Percentiles rank a stretch among this genome's conserved stretches.
Conservation (phyloP, 2,888 invertebrate genomes). For the Slavum lentiscoides region DNA sequence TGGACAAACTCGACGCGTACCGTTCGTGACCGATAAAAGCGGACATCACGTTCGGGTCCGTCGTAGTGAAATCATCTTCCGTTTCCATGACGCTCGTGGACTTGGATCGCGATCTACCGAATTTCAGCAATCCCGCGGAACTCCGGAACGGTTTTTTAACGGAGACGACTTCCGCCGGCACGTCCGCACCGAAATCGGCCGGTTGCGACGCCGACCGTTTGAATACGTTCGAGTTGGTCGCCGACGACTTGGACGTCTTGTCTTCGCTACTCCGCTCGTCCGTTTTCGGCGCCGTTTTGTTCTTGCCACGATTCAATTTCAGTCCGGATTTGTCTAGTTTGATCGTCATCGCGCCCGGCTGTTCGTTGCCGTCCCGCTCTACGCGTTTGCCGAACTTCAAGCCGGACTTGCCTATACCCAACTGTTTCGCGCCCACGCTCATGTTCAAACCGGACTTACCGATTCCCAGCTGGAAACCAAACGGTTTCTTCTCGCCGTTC, state of each 20-base stretch:
- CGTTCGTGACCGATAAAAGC: neutral
- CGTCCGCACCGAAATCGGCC: too few relatives aligned
- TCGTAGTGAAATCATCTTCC: neutral
- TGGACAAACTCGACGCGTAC: neutral
- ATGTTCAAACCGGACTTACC: conserved; percentile 16
- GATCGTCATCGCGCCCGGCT: neutral
- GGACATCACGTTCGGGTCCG: neutral
- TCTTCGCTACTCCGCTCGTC: neutral
- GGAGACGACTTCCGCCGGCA: too few relatives aligned
- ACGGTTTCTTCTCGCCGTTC: neutral
- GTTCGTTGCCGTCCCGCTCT: neutral
- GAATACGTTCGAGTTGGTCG: conserved; percentile 13
- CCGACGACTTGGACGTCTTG: neutral
- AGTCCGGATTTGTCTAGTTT: neutral
- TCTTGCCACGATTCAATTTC: neutral
- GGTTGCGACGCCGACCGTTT: conserved; percentile 30
- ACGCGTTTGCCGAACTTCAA: neutral
- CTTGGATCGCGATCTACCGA: conserved; percentile 4
- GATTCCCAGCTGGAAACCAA: conserved; percentile 3
- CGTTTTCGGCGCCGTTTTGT: neutral
- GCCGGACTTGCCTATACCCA: neutral
- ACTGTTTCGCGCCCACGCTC: conserved; percentile 14
- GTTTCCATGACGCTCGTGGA: neutral
- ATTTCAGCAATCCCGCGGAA: neutral
- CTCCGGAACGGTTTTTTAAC: neutral